Conservation (phyloP, 2,113 vertebrate genomes). For the Cyanoramphus novaezelandiae region DNA sequence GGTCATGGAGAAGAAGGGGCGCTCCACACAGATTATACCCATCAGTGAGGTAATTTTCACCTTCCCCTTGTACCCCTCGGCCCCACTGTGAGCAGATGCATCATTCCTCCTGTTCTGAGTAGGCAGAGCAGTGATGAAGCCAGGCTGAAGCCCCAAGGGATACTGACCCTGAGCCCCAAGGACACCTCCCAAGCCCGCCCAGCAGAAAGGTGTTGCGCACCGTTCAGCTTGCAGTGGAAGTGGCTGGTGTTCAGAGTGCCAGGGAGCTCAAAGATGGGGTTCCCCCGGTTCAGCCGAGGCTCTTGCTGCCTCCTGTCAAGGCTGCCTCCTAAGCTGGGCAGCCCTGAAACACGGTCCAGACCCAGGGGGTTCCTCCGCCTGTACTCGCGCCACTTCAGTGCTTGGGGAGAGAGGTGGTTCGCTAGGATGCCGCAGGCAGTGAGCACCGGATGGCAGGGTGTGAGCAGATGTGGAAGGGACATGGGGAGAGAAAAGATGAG, state of each 20-base stretch:
- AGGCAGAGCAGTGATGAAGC: not conserved
- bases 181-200: not conserved
- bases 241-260: conserved; percentile 71
- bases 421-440: conserved; percentile 70
- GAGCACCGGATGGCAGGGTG: not conserved
- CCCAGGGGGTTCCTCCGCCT: conserved; percentile 91
- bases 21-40: not conserved
- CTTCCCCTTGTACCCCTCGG: not conserved
- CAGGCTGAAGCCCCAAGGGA: not conserved
- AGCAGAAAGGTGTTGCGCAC: conserved; percentile 71
- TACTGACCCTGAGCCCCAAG: not conserved
- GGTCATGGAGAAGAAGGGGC: not conserved
- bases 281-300: conserved; percentile 76
- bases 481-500: not conserved
- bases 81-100: not conserved
- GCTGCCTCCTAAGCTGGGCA: conserved; percentile 59
- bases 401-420: conserved; percentile 94
- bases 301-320: conserved; percentile 79
- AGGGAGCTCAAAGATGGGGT: conserved; percentile 89
- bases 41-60: not conserved
- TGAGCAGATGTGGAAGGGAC: not conserved
- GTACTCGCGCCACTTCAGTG: conserved; percentile 96
- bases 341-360: conserved; percentile 75
- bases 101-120: not conserved
- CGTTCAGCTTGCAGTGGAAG: conserved; percentile 78